These are phyloP conservation scores for Shargacucullia verbasci DNA, from an alignment of 2,888 invertebrate species.

Conservation along the genomic window DNA sequence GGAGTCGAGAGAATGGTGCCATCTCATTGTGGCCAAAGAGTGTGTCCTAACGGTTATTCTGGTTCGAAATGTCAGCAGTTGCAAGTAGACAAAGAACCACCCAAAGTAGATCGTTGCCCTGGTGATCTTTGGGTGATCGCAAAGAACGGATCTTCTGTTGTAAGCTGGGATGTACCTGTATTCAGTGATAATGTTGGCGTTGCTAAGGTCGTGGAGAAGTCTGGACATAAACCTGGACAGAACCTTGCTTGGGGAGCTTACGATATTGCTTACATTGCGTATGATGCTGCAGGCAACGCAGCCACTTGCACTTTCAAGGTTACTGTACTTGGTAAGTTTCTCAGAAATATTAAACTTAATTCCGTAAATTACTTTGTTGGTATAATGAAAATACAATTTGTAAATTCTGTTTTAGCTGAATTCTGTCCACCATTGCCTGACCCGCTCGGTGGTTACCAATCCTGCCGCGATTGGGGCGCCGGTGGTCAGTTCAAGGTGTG, in stretches of 20 bases:
- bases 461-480: conserved; percentile 98
- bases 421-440: conserved; percentile 97
- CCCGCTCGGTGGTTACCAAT: conserved; percentile 97
- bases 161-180: conserved; percentile 97
- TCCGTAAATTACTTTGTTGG: background rate
- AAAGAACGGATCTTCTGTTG: conserved; percentile 96
- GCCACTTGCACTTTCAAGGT: conserved; percentile 97
- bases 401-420: conserved; percentile 90
- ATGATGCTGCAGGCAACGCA: conserved; percentile 97
- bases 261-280: conserved; percentile 97
- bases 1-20: conserved; percentile 97
- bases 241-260: conserved; percentile 97
- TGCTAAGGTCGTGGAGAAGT: conserved; percentile 93
- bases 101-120: conserved; percentile 96
- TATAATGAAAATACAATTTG: background rate
- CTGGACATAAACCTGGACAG: conserved; percentile 96
- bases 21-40: conserved; percentile 96
- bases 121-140: conserved; percentile 98
- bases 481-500: conserved; percentile 98
- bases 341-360: background rate
- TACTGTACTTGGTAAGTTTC: conserved; percentile 94
- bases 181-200: conserved; percentile 97
- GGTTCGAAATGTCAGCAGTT: conserved; percentile 96
- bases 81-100: conserved; percentile 95
- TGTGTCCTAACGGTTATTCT: conserved; percentile 96